Conservation (phyloP, 2,888 invertebrate species). For the Epicampocera succincta region DNA sequence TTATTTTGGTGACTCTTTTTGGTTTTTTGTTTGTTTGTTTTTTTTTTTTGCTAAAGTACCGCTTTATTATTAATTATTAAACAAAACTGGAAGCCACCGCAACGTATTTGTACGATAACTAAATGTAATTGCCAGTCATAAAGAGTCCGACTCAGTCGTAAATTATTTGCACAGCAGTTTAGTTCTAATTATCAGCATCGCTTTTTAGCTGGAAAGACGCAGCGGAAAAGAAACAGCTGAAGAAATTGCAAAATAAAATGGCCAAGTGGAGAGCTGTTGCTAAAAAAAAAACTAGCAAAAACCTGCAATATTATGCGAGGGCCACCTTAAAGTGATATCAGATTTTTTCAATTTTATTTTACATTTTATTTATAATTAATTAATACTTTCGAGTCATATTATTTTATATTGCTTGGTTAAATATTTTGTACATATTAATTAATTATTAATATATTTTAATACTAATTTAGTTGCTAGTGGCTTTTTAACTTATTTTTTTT, state of each 20-base stretch:
- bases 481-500: too few relatives aligned
- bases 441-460: too few relatives aligned
- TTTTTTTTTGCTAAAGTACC: too few relatives aligned
- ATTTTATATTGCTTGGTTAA: too few relatives aligned
- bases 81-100: slow-evolving; percentile 25
- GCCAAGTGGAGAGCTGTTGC: slow-evolving; percentile 13
- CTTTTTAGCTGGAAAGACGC: slow-evolving; percentile 15
- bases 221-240: not conserved
- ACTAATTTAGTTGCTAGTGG: too few relatives aligned
- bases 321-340: not conserved
- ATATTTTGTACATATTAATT: too few relatives aligned
- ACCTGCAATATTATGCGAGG: slow-evolving; percentile 5
- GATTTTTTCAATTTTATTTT: too few relatives aligned
- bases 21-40: too few relatives aligned
- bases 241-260: slow-evolving; percentile 16
- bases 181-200: slow-evolving; percentile 25
- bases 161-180: slow-evolving; percentile 41
- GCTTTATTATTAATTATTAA: slow-evolving; percentile 39
- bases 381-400: too few relatives aligned
- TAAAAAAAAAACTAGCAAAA: too few relatives aligned
- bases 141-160: slow-evolving; percentile 10
- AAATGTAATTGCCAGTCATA: slow-evolving; percentile 32
- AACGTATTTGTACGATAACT: slow-evolving; percentile 56
- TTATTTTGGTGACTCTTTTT: not conserved
- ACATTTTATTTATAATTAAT: too few relatives aligned